Evolutionary conservation across 2,797 vertebrate genomes (phyloP), one percentile per base, ranked within the genome.

Genomic region (Leptodactylus fallax): DNA sequence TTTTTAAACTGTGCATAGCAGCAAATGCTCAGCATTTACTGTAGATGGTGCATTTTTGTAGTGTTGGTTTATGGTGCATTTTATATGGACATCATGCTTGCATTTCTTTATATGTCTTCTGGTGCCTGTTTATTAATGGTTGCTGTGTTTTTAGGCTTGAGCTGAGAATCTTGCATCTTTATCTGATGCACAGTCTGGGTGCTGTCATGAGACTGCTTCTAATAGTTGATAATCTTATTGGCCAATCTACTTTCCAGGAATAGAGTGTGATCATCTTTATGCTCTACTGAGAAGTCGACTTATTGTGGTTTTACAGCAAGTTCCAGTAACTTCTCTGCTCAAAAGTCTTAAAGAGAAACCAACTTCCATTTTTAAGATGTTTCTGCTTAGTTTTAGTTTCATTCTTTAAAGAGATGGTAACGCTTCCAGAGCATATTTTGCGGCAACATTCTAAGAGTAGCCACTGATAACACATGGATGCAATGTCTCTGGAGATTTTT

Each of bases 231-330:
- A 89, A 89, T 89, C 87, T 86, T 23, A 74, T 65, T 67, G 53
- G 67, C 61, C 67, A 25, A 89, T 83, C 85, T 89, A 47, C 85
- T 89, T 89, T 89, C 88, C 84, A 86, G 85, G 88, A 89, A 89
- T 53, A 69, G 84, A 61, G 56, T 79, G 65, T 69, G 14, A 87
- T 87, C 58, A 21, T 84, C 67, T 85, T 80, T 80, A 61, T 80
- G 78, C 61, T 80, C 45, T 87, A 87, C 87, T 67, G 56, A 87
- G 87, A 87, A 87, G 65, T 87, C 45, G 55, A 27, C 60, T 81
- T 83, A 58, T 83, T 87, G 87, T 79, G 87, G 87, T 87, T 79
- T 84, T 67, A 58, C 71, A 83, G 81, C 72, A 45, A 47, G 72
- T 87, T 87, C 87, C 87, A 83, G 87, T 87, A 87, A 87, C 60